Evolutionary conservation across 2,113 vertebrate species (phyloP), one percentile per base, ranked within the genome.

Genomic region (Oreochromis spilurus): DNA sequence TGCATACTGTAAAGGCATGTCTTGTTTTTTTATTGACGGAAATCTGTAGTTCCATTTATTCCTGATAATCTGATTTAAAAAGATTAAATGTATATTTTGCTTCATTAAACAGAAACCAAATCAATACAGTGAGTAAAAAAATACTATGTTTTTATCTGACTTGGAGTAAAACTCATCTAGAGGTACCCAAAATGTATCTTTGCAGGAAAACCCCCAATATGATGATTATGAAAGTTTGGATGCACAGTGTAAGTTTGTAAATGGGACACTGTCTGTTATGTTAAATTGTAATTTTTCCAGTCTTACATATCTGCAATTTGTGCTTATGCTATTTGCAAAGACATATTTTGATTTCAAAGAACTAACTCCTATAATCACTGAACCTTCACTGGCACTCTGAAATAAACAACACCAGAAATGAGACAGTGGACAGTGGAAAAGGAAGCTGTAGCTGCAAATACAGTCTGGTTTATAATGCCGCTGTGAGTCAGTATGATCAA

Each of bases 21-120:
- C 67, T 26, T 72, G 0, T 0, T 7, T 19, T 19, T 31, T 19
- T 75, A 45, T 1, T 72, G 21, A 45, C 40, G 50, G 9, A 50
- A 77, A 77, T 50, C 24, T 77, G 6, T 31, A 50, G 24, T 75
- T 31, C 26, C 24, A 29, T 31, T 77, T 77, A 50, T 77, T 31
- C 26, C 45, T 75, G 16, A 12, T 26, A 48, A 75, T 29, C 43
- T 8, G 43, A 17, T 31, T 65, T 21, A 8, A 65, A 31, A 43
- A 75, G 17, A 26, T 5, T 11, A 7, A 26, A 26, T 48, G 40
- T 1, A 50, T 75, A 75, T 29, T 75, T 75, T 0, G 24, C 43
- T 75, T 48, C 16, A 75, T 17, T 48, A 75, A 75, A 48, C 16
- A 48, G 43, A 75, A 75, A 50, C 40, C 24, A 29, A 19, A 75